Percentiles rank a stretch among this genome's conserved stretches.
phyloP scores from a whole-genome alignment of 2,888 invertebrate species.

The Brenthis ino region DNA sequence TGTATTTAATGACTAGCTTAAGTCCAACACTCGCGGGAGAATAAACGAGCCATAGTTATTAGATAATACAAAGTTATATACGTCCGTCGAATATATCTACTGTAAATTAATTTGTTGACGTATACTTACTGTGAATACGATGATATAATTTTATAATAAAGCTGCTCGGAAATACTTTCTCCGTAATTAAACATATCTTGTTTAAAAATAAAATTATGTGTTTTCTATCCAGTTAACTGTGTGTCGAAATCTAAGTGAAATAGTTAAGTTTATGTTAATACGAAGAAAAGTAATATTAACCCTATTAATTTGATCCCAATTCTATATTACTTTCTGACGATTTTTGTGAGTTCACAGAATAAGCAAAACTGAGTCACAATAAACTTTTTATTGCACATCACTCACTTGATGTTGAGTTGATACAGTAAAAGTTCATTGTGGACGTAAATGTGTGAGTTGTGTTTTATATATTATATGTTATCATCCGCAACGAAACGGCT shows the following conservation, averaged over 20 bases:
- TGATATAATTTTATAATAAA: neutral
- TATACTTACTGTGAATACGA: too few relatives aligned
- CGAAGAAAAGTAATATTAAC: slow-evolving; percentile 5
- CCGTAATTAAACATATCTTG: slow-evolving; percentile 13
- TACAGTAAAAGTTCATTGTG: slow-evolving; percentile 40
- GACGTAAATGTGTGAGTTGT: slow-evolving; percentile 48
- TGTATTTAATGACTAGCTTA: neutral
- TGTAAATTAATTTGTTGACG: too few relatives aligned
- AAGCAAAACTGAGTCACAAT: slow-evolving; percentile 31
- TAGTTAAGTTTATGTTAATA: slow-evolving; percentile 23
- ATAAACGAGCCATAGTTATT: neutral
- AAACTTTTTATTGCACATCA: slow-evolving; percentile 34
- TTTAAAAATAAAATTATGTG: slow-evolving; percentile 28
- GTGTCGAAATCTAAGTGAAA: slow-evolving; percentile 27
- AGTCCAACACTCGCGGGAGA: neutral
- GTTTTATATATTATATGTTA: slow-evolving; percentile 54
- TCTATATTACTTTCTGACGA: slow-evolving; percentile 29
- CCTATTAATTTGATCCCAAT: slow-evolving; percentile 25
- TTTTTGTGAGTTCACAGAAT: slow-evolving; percentile 37
- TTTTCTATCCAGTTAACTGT: slow-evolving; percentile 31
- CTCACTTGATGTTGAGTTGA: slow-evolving; percentile 35
- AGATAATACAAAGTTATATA: neutral
- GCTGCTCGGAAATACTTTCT: slow-evolving; percentile 31
- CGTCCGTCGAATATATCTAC: too few relatives aligned
- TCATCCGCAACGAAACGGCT: slow-evolving; percentile 60